phyloP scores from a whole-genome alignment of 2,113 vertebrate species.

The Neofelis nebulosa region DNA sequence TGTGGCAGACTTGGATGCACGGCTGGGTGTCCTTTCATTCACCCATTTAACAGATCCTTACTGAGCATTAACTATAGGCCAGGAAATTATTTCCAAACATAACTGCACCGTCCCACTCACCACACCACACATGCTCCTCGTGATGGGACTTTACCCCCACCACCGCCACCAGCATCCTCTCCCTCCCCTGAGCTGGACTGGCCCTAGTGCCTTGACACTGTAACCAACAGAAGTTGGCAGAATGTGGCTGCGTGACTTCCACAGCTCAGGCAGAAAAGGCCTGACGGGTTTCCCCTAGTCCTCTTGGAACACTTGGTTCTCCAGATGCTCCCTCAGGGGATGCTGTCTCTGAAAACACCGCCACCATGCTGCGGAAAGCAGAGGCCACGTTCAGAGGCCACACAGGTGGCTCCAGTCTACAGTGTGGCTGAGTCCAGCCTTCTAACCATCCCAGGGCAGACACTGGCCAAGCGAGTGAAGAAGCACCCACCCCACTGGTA shows the following conservation, averaged over 20 bases:
- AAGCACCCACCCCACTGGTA: not conserved
- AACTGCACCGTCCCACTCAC: not conserved
- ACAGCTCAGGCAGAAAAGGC: not conserved
- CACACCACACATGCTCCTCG: too few relatives aligned
- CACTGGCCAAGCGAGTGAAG: not conserved
- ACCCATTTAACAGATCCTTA: not conserved
- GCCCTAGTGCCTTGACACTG: not conserved
- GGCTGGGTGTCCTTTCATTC: not conserved
- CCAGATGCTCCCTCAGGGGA: not conserved
- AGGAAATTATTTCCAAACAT: not conserved
- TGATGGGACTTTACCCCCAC: not conserved
- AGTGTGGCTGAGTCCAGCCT: not conserved
- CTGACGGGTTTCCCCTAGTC: not conserved
- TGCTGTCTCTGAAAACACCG: not conserved
- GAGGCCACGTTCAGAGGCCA: not conserved
- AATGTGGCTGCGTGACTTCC: not conserved
- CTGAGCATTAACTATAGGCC: not conserved
- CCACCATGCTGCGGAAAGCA: too few relatives aligned
- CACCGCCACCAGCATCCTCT: not conserved
- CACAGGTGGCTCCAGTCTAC: not conserved
- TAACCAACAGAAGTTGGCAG: not conserved
- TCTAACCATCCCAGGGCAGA: not conserved
- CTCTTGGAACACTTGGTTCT: too few relatives aligned
- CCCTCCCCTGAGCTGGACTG: too few relatives aligned
- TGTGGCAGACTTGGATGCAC: not conserved